Percentiles rank a stretch among this genome's conserved stretches.
These are phyloP conservation scores for Fopius arisanus DNA, from an alignment of 1,140 invertebrate species.

Conservation along the genomic window DNA sequence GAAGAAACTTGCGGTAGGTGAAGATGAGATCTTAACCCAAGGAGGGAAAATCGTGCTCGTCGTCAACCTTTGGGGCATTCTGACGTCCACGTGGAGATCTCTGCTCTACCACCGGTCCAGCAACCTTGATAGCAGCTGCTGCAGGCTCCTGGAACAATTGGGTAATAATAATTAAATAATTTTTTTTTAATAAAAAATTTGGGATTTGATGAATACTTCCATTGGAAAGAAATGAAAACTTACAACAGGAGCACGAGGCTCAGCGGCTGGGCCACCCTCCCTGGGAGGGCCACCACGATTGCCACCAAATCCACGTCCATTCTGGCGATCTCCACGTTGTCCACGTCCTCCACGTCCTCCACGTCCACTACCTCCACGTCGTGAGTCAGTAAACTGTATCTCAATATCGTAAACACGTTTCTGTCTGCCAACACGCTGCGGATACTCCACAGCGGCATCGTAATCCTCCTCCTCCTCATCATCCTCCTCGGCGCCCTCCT, in stretches of 20 bases:
- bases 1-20: neutral
- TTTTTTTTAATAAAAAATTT: no score
- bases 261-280: slow-evolving; percentile 42
- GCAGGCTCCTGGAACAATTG: slow-evolving; percentile 26
- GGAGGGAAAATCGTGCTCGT: slow-evolving; percentile 94
- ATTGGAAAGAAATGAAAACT: slow-evolving; percentile 33
- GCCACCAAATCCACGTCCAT: slow-evolving; percentile 56
- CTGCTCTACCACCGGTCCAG: slow-evolving; percentile 48
- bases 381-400: slow-evolving; percentile 86
- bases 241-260: slow-evolving; percentile 49
- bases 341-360: slow-evolving; percentile 67
- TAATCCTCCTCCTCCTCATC: slow-evolving; percentile 77
- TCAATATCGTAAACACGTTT: slow-evolving; percentile 89
- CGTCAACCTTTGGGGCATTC: slow-evolving; percentile 90
- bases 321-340: slow-evolving; percentile 56
- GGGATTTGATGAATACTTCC: no score
- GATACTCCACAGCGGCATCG: slow-evolving; percentile 78
- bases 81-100: slow-evolving; percentile 65
- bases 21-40: slow-evolving; percentile 70
- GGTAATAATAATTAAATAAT: no score
- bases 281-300: slow-evolving; percentile 54
- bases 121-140: slow-evolving; percentile 30
- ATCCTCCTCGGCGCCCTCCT: slow-evolving; percentile 73
- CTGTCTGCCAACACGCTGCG: slow-evolving; percentile 85
- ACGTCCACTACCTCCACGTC: slow-evolving; percentile 73